These are phyloP conservation scores for Lymantria dispar DNA, from an alignment of 2,888 invertebrate genomes.

Conservation along the genomic window DNA sequence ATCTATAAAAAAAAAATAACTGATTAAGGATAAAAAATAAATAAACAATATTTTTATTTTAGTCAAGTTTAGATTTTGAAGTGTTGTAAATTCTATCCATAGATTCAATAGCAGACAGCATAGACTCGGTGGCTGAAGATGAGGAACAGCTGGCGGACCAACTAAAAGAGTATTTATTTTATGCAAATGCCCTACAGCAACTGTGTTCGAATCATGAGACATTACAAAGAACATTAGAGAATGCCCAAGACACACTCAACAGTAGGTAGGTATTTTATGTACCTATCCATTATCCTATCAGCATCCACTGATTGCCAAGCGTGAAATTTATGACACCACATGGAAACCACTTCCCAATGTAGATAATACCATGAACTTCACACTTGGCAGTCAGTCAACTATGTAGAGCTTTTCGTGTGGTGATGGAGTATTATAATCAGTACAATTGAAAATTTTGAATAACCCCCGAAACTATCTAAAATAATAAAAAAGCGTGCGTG, in stretches of 20 bases:
- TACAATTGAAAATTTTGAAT: too few species aligned
- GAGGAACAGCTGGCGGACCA: slow-evolving; percentile 92
- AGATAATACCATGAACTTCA: too few species aligned
- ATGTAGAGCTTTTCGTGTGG: too few species aligned
- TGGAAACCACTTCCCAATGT: too few species aligned
- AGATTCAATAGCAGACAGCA: slow-evolving; percentile 88
- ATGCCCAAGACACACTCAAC: slow-evolving; percentile 85
- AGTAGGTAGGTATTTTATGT: slow-evolving; percentile 52
- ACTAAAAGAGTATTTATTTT: slow-evolving; percentile 91
- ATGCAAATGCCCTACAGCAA: slow-evolving; percentile 87
- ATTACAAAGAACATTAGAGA: slow-evolving; percentile 87
- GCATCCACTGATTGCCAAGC: too few species aligned
- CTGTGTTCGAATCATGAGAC: slow-evolving; percentile 89
- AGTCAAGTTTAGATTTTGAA: neutral
- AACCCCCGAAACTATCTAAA: too few species aligned
- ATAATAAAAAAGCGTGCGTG: too few species aligned
- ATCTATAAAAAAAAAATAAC: too few species aligned
- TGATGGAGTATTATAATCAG: too few species aligned
- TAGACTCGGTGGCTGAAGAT: slow-evolving; percentile 89
- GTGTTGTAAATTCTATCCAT: neutral
- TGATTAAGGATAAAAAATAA: too few species aligned
- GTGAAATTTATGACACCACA: too few species aligned
- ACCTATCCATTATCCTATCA: neutral
- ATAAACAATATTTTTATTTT: neutral
- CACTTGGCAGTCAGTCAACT: too few species aligned